Evolutionary conservation across 2,797 vertebrate species (phyloP).

Genomic region (Capromys pilorides): DNA sequence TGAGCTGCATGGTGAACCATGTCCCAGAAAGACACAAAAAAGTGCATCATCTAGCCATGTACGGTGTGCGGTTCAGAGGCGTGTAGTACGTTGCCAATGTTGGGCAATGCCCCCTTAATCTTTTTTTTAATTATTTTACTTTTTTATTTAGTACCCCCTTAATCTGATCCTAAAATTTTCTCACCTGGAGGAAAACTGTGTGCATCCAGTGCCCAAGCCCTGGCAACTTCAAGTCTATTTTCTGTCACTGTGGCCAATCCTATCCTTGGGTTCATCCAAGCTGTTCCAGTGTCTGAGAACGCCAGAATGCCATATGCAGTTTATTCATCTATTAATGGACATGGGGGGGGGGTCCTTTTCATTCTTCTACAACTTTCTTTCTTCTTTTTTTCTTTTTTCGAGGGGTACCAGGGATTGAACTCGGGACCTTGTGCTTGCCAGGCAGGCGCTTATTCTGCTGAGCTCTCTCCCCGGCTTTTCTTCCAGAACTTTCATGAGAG

Average conservation of each 20-base stretch:
- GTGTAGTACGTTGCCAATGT: background rate
- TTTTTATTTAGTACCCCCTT: background rate
- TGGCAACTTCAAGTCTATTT: rapidly evolving
- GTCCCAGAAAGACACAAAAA: background rate
- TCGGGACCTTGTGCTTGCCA: too few relatives aligned
- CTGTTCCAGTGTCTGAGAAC: background rate
- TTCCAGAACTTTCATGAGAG: slow-evolving; percentile 90
- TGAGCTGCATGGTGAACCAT: background rate
- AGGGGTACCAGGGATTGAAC: too few relatives aligned
- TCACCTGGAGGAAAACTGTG: background rate
- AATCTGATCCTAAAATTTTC: background rate
- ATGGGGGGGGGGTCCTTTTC: background rate
- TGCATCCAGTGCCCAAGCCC: rapidly evolving
- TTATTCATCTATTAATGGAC: background rate
- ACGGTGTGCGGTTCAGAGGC: background rate
- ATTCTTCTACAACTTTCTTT: slow-evolving; percentile 87
- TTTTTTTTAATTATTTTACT: too few relatives aligned
- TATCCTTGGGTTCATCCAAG: background rate
- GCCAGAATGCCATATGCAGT: rapidly evolving
- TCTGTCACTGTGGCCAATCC: background rate
- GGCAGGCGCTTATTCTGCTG: too few relatives aligned
- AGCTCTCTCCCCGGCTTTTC: too few relatives aligned
- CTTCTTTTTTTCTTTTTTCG: too few relatives aligned
- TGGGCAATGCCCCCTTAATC: background rate
- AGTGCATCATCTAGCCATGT: background rate